phyloP scores from a whole-genome alignment of 1,140 invertebrate species.

The Drosophila funebris region DNA sequence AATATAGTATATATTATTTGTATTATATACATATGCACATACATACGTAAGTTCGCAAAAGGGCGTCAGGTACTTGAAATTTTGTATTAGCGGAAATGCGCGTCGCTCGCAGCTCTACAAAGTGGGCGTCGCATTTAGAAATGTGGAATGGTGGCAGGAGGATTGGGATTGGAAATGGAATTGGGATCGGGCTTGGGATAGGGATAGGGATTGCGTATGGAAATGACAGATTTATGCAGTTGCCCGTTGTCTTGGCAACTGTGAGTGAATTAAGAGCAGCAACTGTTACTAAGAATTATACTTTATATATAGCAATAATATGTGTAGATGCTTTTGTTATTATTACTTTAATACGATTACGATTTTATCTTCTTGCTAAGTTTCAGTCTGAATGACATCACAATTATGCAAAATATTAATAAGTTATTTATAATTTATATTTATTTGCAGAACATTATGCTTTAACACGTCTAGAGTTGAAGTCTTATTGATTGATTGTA shows the following conservation, averaged over 20 bases:
- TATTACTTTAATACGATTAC: too few relatives aligned
- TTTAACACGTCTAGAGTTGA: too few relatives aligned
- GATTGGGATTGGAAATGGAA: neutral
- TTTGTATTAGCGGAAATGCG: constrained; percentile 64
- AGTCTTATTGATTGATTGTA: too few relatives aligned
- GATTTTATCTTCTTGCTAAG: too few relatives aligned
- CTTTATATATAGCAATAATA: too few relatives aligned
- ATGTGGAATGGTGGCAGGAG: constrained; percentile 1
- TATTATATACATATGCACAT: too few relatives aligned
- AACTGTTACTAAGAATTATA: neutral
- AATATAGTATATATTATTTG: neutral
- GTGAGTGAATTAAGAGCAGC: neutral
- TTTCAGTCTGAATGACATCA: too few relatives aligned
- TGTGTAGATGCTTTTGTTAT: too few relatives aligned
- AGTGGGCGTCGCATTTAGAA: constrained; percentile 49
- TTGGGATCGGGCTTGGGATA: neutral
- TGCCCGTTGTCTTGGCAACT: constrained; percentile 1
- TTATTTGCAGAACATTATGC: too few relatives aligned
- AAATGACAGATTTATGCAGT: constrained; percentile 47
- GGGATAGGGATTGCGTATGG: constrained; percentile 26
- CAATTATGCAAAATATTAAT: too few relatives aligned
- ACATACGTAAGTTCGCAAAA: constrained; percentile 26
- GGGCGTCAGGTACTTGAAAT: constrained; percentile 56
- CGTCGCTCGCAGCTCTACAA: constrained; percentile 49
- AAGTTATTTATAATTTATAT: too few relatives aligned